These are phyloP conservation scores for Flabesymbios commensalis DNA, from an alignment of 2,888 invertebrate genomes.

Conservation along the genomic window DNA sequence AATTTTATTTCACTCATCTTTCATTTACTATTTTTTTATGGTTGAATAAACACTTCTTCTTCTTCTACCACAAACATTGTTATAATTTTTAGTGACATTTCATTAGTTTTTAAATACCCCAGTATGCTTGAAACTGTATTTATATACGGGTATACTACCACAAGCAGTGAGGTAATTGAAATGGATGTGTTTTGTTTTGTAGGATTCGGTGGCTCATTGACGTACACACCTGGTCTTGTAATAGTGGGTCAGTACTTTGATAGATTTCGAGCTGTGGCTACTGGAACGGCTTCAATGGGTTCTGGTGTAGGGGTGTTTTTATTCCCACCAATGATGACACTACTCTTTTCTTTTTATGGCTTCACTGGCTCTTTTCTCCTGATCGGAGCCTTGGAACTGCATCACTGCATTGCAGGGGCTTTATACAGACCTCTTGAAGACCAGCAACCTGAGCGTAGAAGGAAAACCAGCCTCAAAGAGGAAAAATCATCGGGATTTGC, in stretches of 20 bases:
- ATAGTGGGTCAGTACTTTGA: slow-evolving; percentile 10
- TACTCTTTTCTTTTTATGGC: slow-evolving; percentile 12
- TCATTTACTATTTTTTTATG: too few relatives aligned
- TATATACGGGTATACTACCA: too few relatives aligned
- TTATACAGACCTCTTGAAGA: slow-evolving; percentile 10
- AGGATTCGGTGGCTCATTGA: slow-evolving; percentile 9
- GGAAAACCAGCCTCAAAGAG: not conserved
- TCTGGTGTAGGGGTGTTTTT: slow-evolving; percentile 13
- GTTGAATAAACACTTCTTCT: too few relatives aligned
- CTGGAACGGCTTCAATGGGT: slow-evolving; percentile 5
- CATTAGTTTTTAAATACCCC: too few relatives aligned
- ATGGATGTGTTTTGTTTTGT: not conserved
- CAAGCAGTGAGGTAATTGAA: too few relatives aligned
- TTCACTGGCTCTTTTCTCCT: slow-evolving; percentile 15
- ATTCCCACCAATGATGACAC: slow-evolving; percentile 4
- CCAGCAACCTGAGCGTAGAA: not conserved
- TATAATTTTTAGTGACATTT: too few relatives aligned
- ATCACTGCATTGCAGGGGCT: slow-evolving; percentile 3
- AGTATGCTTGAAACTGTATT: too few relatives aligned
- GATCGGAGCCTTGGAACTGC: not conserved
- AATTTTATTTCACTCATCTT: too few relatives aligned
- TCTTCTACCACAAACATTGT: too few relatives aligned
- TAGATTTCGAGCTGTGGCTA: not conserved
- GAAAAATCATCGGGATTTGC: not conserved
- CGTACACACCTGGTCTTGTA: slow-evolving; percentile 11